Conservation (phyloP, 2,113 vertebrate genomes). For the Scolopax mira region DNA sequence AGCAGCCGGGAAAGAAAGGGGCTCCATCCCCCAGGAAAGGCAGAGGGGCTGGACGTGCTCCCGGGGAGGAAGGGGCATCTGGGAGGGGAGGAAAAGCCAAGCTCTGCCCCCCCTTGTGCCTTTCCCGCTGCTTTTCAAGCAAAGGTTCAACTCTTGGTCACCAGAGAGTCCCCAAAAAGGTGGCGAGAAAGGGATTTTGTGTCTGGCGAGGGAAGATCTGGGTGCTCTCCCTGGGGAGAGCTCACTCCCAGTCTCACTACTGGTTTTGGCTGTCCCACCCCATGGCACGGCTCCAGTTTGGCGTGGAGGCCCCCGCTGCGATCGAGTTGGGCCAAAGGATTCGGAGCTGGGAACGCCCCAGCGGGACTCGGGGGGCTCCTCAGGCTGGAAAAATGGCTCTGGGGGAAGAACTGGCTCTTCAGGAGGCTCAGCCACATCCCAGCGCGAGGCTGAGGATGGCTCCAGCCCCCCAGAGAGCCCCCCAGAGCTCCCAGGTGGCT, state of each 20-base stretch:
- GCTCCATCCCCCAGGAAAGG: background rate
- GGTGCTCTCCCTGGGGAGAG: background rate
- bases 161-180: background rate
- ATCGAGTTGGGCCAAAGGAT: fast-evolving
- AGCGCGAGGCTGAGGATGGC: fast-evolving
- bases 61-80: fast-evolving
- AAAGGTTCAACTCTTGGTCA: background rate
- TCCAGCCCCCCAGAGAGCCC: background rate
- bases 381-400: fast-evolving
- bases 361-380: background rate
- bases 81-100: background rate
- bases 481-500: fast-evolving
- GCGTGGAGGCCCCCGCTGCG: background rate
- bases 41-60: too few relatives aligned
- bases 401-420: background rate
- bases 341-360: fast-evolving
- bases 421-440: background rate
- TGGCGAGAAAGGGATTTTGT: fast-evolving
- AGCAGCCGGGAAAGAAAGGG: fast-evolving
- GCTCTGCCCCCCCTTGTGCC: background rate
- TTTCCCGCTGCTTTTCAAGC: background rate
- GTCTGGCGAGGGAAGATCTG: background rate
- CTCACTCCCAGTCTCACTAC: background rate
- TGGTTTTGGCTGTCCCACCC: background rate
- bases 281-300: background rate